A percentile compares a stretch with the other conserved stretches of the same genome.
Evolutionary conservation across 1,140 invertebrate species (phyloP).

Genomic region (Parapsyche elsis): DNA sequence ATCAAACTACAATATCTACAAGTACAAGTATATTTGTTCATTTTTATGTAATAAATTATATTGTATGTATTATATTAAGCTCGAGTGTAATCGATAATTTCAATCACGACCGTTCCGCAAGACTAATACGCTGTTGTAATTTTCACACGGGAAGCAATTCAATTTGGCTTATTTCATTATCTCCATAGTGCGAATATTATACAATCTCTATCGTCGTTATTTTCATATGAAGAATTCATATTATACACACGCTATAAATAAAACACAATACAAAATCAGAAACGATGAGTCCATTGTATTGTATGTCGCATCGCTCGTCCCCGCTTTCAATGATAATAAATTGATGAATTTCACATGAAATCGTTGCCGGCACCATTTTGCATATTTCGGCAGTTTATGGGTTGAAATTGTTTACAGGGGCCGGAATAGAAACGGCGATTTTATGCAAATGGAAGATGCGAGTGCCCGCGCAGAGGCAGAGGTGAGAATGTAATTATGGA

Average conservation of each 20-base stretch:
- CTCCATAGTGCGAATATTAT: not conserved
- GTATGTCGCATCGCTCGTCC: not conserved
- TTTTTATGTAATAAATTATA: too few relatives aligned
- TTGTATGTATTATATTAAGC: too few relatives aligned
- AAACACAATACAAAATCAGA: too few relatives aligned
- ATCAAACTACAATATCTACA: too few relatives aligned
- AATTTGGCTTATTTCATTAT: constrained; percentile 1
- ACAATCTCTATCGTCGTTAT: not conserved
- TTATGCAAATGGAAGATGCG: constrained; percentile 44
- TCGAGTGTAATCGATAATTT: too few relatives aligned
- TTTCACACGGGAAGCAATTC: not conserved
- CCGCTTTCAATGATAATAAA: constrained; percentile 33
- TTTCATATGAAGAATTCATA: too few relatives aligned
- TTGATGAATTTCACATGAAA: constrained; percentile 34
- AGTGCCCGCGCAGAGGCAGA: constrained; percentile 1
- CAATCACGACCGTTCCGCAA: too few relatives aligned
- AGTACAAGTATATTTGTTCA: too few relatives aligned
- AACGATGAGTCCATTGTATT: too few relatives aligned
- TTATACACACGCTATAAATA: too few relatives aligned
- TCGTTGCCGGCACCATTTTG: constrained; percentile 8
- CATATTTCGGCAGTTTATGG: constrained; percentile 41
- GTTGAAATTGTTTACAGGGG: constrained; percentile 41
- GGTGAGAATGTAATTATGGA: constrained; percentile 50
- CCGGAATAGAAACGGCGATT: constrained; percentile 44
- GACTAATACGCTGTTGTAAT: too few relatives aligned